Base-by-base conservation (phyloP, 2,888 invertebrate species). In the Yponomeuta malinellus region DNA sequence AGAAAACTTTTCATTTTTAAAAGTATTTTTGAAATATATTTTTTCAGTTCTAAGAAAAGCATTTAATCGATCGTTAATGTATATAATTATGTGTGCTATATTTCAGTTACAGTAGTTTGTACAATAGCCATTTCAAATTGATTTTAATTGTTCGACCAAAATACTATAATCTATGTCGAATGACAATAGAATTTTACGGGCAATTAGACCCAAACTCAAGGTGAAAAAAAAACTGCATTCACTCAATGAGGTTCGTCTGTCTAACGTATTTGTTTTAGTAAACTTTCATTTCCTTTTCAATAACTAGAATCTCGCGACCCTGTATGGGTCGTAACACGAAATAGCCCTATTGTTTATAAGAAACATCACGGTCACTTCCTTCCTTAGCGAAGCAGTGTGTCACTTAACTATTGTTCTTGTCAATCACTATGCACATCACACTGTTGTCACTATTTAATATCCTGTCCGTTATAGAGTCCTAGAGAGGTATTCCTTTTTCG, bases 341-440 rank as follows among this genome's bases (percentile, higher is more conserved):
- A 43, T 67, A 67, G 43, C 37, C 12, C 70, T 69, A 73, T 71
- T 72, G 72, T 73, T 69, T 72, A 68, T 70, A 71, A 71, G 69
- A 71, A 72, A 72, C 71, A 73, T 75, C 71, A 72, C 73, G 71
- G 52, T 70, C 74, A 73, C 73, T 75, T 77, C 74, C 75, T 72
- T 73, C 52, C 69, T 72, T 71, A 71, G 70, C 72, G 72, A 63
- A 12, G 12, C 52, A 15, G 15, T 59, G 72, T 59, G 71, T 71
- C 70, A 70, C 70, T 72, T 68, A 73, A 73, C 75, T 75, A 77
- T 76, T 75, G 76, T 77, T 76, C 72, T 72, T 68, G 10, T 29
- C 48, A 71, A 76, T 77, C 74, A 74, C 72, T 73, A 77, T 76
- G 76, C 76, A 66, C 70, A 68, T 37, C 75, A 74, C 73, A 74